Conservation (phyloP, 2,797 vertebrate species). For the Phrynocephalus guinanensis region DNA sequence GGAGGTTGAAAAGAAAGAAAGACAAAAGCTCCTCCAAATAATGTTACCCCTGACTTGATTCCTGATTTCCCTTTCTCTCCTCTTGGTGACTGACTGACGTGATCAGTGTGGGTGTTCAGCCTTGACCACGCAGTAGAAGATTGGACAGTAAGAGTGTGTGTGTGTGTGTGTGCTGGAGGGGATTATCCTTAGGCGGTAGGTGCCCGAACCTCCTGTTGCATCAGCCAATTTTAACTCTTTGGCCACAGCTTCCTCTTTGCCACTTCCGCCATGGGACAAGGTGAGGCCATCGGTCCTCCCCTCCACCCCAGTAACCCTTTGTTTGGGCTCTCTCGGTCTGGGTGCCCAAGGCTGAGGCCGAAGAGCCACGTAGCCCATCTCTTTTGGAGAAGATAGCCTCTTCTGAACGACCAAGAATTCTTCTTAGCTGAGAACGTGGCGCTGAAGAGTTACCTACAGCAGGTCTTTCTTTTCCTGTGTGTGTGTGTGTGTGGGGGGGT, state of each 20-base stretch:
- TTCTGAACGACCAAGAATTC: not conserved
- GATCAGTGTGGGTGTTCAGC: not conserved
- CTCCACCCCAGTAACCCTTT: not conserved
- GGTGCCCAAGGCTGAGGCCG: too few relatives aligned
- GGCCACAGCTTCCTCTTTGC: not conserved
- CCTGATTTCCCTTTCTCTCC: not conserved
- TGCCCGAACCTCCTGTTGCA: not conserved
- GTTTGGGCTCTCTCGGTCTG: not conserved
- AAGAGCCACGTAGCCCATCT: not conserved
- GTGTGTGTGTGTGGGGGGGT: too few relatives aligned
- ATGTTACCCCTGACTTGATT: constrained; percentile 14
- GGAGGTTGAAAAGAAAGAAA: not conserved
- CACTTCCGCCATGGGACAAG: not conserved
- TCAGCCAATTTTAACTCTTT: not conserved
- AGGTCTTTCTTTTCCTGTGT: too few relatives aligned
- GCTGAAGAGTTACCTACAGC: not conserved
- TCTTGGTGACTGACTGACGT: not conserved
- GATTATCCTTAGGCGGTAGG: not conserved
- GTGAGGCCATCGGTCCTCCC: not conserved
- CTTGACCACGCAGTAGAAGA: not conserved
- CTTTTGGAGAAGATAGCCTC: not conserved
- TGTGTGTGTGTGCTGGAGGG: not conserved
- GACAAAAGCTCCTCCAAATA: not conserved
- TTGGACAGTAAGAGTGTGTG: not conserved
- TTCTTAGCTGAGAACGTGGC: not conserved